Percentiles rank a stretch among this genome's conserved stretches.
Conservation (phyloP, 2,113 vertebrate species). For the Labeo rohita region DNA sequence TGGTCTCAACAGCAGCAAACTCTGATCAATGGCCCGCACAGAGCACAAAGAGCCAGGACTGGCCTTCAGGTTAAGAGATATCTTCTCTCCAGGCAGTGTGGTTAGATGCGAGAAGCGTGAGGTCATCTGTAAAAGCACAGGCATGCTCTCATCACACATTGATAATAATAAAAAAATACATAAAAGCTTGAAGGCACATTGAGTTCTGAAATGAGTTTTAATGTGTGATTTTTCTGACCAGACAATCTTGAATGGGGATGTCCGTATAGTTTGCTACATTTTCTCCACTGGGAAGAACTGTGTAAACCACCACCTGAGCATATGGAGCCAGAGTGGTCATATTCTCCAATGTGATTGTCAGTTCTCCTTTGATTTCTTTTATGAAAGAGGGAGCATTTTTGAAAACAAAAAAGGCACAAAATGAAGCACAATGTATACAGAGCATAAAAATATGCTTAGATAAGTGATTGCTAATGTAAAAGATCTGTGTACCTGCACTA, state of each 20-base stretch:
- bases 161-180: background rate
- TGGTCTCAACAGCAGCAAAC: conserved; percentile 75
- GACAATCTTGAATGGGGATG: conserved; percentile 78
- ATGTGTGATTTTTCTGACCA: conserved; percentile 71
- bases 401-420: background rate
- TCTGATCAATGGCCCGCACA: conserved; percentile 81
- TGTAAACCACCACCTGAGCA: conserved; percentile 82
- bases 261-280: conserved; percentile 81
- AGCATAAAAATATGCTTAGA: background rate
- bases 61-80: conserved; percentile 75
- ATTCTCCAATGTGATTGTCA: conserved; percentile 68
- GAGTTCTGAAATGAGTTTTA: background rate
- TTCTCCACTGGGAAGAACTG: conserved; percentile 76
- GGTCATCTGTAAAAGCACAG: conserved; percentile 74
- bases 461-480: background rate
- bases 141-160: background rate
- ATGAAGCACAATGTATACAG: background rate
- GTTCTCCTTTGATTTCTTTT: conserved; percentile 71
- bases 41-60: conserved; percentile 83
- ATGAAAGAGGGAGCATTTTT: conserved; percentile 5
- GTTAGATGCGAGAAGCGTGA: conserved; percentile 76
- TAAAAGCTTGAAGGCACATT: background rate
- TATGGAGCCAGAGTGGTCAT: conserved; percentile 74
- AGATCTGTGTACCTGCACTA: conserved; percentile 60
- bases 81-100: conserved; percentile 74